Evolutionary conservation across 2,888 invertebrate species (phyloP), one percentile per base, ranked within the genome.

Genomic region (Phasia obesa): DNA sequence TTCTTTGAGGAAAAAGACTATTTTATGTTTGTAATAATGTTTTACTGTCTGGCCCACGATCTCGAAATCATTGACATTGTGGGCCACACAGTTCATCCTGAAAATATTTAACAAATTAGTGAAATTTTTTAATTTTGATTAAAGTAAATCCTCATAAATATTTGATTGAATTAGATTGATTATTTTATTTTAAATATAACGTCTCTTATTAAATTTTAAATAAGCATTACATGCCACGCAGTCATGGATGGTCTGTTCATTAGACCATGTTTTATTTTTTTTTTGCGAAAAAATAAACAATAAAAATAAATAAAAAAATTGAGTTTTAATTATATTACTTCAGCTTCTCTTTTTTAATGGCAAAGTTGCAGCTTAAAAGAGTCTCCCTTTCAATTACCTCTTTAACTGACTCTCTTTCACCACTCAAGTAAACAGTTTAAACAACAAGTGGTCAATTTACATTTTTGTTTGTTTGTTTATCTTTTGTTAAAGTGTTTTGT

Each of bases 381-480:
- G 55, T 55, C 47, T 70, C 60, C 47, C 31, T 44, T 27, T 2
- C 15, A 7, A 11, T 5, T 27, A 15, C 55, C 25, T 25, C 59
- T 65, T n/a, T n/a, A n/a, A n/a, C 59, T 38, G 38, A 2, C 47
- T 70, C 59, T 60, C 23, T 27, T 21, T 4, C 21, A 13, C 15
- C 15, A 13, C 19, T 35, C 59, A 60, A 17, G 5, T 17, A 4
- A 2, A n/a, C 42, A 42, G 42, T 42, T 19, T 31, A 15, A 15
- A 1, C 31, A 64, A 71, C 73, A 42, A 57, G 51, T 74, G 81
- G 82, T 82, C 82, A 82, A 27, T 78, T 82, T 69, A 35, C 49
- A 77, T 77, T 67, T 65, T 73, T 25, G n/a, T 21, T 42, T 49
- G 17, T 9, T 57, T 73, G 47, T 11, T 35, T 35, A 11, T 35